These are phyloP conservation scores for Eospalax fontanierii DNA, from an alignment of 2,797 vertebrate species.

Conservation along the genomic window DNA sequence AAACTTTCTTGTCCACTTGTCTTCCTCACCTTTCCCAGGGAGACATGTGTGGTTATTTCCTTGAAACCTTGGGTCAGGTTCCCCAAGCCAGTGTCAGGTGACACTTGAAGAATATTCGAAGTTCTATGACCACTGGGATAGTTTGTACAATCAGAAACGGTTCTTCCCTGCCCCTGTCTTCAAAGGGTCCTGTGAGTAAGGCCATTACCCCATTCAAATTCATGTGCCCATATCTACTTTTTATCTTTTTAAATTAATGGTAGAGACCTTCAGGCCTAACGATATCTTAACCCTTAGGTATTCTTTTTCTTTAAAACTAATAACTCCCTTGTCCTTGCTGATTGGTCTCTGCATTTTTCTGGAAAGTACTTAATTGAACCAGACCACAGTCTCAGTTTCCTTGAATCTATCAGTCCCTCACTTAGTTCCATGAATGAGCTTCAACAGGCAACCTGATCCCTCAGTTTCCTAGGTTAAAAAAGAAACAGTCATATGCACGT, in stretches of 20 bases:
- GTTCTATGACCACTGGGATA: background rate
- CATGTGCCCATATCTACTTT: background rate
- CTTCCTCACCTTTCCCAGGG: background rate
- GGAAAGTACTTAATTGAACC: background rate
- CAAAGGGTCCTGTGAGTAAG: background rate
- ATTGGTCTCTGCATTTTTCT: background rate
- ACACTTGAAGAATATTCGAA: background rate
- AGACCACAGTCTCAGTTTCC: background rate
- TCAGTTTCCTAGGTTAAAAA: background rate
- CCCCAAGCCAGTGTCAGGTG: background rate
- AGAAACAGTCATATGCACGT: background rate
- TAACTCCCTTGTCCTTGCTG: background rate
- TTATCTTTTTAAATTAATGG: background rate
- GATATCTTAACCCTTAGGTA: background rate
- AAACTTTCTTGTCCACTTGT: background rate
- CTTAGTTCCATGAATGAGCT: background rate
- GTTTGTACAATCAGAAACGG: background rate
- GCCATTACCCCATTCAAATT: background rate
- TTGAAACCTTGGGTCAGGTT: background rate
- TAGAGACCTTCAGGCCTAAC: background rate
- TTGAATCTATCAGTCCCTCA: too few species aligned
- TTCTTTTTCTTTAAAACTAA: background rate
- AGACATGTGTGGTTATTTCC: background rate
- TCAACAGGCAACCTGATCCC: background rate
- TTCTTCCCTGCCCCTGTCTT: background rate